Evolutionary conservation across 2,113 vertebrate genomes (phyloP).

Genomic region (Carassius carassius): DNA sequence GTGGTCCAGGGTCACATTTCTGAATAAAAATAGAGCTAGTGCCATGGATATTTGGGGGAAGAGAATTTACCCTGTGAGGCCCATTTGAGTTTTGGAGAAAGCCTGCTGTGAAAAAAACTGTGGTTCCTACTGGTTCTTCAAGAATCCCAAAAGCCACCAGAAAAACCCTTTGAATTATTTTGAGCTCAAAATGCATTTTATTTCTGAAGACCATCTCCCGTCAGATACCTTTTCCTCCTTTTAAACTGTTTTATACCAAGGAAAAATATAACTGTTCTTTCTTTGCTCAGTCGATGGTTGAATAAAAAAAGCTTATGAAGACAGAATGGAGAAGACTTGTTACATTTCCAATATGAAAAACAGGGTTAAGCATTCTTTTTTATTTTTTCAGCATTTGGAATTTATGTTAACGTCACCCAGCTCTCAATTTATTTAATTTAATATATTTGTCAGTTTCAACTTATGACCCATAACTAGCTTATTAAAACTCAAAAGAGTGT

Average conservation of each 20-base stretch:
- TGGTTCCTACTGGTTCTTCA: conserved; percentile 78
- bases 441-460: neutral
- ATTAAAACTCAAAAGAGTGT: neutral
- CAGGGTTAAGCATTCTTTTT: too few species aligned
- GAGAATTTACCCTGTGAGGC: conserved; percentile 70
- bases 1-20: conserved; percentile 55
- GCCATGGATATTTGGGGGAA: conserved; percentile 78
- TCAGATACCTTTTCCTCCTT: conserved; percentile 80
- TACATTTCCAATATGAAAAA: neutral
- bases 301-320: neutral
- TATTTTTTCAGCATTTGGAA: neutral
- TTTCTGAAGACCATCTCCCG: conserved; percentile 76
- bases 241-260: conserved; percentile 79
- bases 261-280: conserved; percentile 82
- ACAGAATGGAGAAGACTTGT: neutral
- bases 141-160: conserved; percentile 78
- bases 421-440: neutral
- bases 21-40: conserved; percentile 74
- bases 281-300: conserved; percentile 70
- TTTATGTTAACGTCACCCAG: neutral
- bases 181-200: conserved; percentile 82
- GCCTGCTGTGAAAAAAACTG: conserved; percentile 83
- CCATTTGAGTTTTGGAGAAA: conserved; percentile 74
- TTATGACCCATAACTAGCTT: neutral
- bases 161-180: conserved; percentile 83